These are phyloP conservation scores for Chrysaora quinquecirrha DNA, from an alignment of 30 jellyfish, hydroid and myxozoan genomes.

Conservation along the genomic window DNA sequence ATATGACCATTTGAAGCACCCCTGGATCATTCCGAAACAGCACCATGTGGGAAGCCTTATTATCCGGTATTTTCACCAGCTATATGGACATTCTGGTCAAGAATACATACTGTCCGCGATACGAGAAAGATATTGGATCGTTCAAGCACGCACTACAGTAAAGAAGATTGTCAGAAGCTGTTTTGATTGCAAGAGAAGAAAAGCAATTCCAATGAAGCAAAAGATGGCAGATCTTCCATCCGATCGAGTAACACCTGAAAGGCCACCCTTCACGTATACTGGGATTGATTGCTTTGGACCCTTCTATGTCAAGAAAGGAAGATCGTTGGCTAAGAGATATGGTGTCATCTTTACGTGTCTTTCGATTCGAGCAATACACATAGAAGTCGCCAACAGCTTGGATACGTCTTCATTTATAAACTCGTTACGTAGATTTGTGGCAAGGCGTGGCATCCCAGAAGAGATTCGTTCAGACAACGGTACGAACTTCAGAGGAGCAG, in stretches of 20 bases:
- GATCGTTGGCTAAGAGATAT: slow-evolving; percentile 15
- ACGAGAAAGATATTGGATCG: not conserved
- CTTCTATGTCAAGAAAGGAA: not conserved
- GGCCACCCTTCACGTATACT: not conserved
- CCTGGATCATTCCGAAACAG: not conserved
- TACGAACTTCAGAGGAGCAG: not conserved
- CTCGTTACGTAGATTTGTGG: slow-evolving; percentile 32
- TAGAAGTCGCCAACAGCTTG: slow-evolving; percentile 6
- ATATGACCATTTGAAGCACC: not conserved
- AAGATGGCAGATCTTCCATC: not conserved
- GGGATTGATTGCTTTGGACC: not conserved
- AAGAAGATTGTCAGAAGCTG: not conserved
- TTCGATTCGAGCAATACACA: not conserved
- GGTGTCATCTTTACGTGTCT: slow-evolving; percentile 53
- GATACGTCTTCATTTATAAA: slow-evolving; percentile 42
- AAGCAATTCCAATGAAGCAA: not conserved
- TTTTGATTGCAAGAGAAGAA: not conserved
- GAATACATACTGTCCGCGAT: not conserved
- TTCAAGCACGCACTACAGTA: not conserved
- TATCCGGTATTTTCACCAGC: not conserved
- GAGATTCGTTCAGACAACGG: not conserved
- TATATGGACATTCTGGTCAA: not conserved
- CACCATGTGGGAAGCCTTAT: not conserved
- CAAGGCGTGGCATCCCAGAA: slow-evolving; percentile 46
- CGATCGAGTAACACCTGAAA: slow-evolving; percentile 1